Evolutionary conservation across 2,888 invertebrate genomes (phyloP).

Genomic region (Plebejus anna): DNA sequence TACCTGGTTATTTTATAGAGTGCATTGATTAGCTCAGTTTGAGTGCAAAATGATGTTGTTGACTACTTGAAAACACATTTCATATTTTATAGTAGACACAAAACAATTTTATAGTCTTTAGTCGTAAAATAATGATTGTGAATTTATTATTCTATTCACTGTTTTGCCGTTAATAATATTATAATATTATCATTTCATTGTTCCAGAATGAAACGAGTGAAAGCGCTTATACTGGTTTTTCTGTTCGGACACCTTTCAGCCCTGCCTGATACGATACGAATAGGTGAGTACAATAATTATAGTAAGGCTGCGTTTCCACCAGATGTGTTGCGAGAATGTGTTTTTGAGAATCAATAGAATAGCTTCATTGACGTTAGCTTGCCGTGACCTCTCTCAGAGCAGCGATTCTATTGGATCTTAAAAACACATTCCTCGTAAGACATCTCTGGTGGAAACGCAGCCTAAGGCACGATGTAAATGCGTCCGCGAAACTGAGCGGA

Average conservation of each 20-base stretch:
- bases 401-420: too few species aligned
- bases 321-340: too few species aligned
- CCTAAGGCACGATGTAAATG: neutral
- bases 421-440: too few species aligned
- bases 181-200: slow-evolving; percentile 41
- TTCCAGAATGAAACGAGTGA: slow-evolving; percentile 70
- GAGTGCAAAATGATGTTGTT: neutral
- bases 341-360: too few species aligned
- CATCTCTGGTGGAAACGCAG: too few species aligned
- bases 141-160: too few species aligned
- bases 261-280: slow-evolving; percentile 77
- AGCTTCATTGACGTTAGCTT: too few species aligned
- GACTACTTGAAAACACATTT: neutral
- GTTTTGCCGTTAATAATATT: too few species aligned
- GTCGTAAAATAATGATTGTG: too few species aligned
- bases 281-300: slow-evolving; percentile 59
- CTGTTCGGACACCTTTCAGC: slow-evolving; percentile 73
- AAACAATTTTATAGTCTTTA: slow-evolving; percentile 16
- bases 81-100: neutral
- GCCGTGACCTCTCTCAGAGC: too few species aligned
- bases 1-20: neutral
- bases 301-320: too few species aligned
- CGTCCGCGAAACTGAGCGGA: too few species aligned
- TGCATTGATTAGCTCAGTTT: neutral
- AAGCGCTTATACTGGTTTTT: slow-evolving; percentile 66